Evolutionary conservation across 2,797 vertebrate species (phyloP), one percentile per base, ranked within the genome.

Genomic region (Malacoctenus gilli): DNA sequence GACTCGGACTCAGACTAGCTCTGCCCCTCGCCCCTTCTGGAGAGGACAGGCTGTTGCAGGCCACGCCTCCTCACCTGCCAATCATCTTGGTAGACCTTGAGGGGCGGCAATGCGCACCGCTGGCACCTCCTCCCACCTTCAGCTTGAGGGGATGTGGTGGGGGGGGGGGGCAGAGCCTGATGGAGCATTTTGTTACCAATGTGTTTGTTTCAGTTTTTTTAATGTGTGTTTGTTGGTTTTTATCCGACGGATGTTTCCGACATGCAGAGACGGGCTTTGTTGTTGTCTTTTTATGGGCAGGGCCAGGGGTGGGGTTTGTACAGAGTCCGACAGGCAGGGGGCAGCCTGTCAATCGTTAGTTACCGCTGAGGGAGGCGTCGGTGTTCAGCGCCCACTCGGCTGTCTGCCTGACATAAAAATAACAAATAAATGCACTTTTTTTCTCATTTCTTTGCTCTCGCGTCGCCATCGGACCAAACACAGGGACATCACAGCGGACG

Each of bases 341-440:
- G 39, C 30, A 18, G 42, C 31, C 32, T 59, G 63, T 46, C 40
- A 54, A 51, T 58, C 49, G 49, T 54, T 6, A 59, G n/a, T n/a
- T n/a, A n/a, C n/a, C n/a, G n/a, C n/a, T n/a, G n/a, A n/a, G n/a
- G n/a, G n/a, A n/a, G 60, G 68, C 65, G 72, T 23, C 41, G 56
- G 42, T 31, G 68, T 76, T 80, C 40, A 49, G n/a, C 64, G 57
- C 55, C 63, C 71, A 69, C 69, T 65, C 67, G 56, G 52, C 50
- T 2, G 34, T 59, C 74, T 59, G 67, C 59, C 52, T 47, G 37
- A 75, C 38, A 80, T 82, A 80, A 70, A 60, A 66, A 79, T 63
- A 73, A 81, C 67, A 84, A 90, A 90, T 91, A 91, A 93, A 93
- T 91, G 92, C 92, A 93, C 92, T 92, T 92, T 92, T 89, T 86